These are phyloP conservation scores for Crioceris asparagi DNA, from an alignment of 2,888 invertebrate species.

Conservation along the genomic window DNA sequence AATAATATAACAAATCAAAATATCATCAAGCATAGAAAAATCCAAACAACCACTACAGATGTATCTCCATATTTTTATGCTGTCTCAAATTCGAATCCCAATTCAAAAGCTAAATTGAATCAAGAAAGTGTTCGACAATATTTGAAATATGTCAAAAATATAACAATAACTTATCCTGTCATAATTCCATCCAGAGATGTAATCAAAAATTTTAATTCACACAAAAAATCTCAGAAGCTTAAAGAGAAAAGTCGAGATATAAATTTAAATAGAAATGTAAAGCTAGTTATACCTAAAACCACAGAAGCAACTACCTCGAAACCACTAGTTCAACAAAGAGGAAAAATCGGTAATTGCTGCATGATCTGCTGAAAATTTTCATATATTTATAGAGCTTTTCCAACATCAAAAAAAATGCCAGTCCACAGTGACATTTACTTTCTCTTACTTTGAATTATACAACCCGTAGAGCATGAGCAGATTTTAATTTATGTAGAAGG, in stretches of 20 bases:
- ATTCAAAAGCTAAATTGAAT: slow-evolving; percentile 28
- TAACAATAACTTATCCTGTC: slow-evolving; percentile 56
- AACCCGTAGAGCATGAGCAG: too few relatives aligned
- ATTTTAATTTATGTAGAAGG: too few relatives aligned
- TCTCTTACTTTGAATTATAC: too few relatives aligned
- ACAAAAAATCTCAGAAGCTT: slow-evolving; percentile 35
- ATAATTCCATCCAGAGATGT: slow-evolving; percentile 42
- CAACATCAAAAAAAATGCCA: too few relatives aligned
- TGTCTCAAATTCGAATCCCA: slow-evolving; percentile 24
- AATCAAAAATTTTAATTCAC: slow-evolving; percentile 29
- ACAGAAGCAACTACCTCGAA: slow-evolving; percentile 20
- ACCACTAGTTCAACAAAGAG: slow-evolving; percentile 10
- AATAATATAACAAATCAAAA: slow-evolving; percentile 19
- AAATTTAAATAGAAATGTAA: slow-evolving; percentile 35
- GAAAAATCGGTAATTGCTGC: slow-evolving; percentile 15
- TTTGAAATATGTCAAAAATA: slow-evolving; percentile 36
- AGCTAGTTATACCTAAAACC: slow-evolving; percentile 30
- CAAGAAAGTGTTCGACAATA: slow-evolving; percentile 31
- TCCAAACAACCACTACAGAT: slow-evolving; percentile 24
- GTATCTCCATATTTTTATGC: slow-evolving; percentile 32
- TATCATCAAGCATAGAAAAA: slow-evolving; percentile 19
- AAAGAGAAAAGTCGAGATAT: slow-evolving; percentile 39
- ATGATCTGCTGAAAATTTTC: slow-evolving; percentile 26
- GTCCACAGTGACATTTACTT: too few relatives aligned
- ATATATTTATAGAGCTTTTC: too few relatives aligned